These are phyloP conservation scores for Distichodus sexfasciatus DNA, from an alignment of 2,797 vertebrate genomes.

Conservation along the genomic window DNA sequence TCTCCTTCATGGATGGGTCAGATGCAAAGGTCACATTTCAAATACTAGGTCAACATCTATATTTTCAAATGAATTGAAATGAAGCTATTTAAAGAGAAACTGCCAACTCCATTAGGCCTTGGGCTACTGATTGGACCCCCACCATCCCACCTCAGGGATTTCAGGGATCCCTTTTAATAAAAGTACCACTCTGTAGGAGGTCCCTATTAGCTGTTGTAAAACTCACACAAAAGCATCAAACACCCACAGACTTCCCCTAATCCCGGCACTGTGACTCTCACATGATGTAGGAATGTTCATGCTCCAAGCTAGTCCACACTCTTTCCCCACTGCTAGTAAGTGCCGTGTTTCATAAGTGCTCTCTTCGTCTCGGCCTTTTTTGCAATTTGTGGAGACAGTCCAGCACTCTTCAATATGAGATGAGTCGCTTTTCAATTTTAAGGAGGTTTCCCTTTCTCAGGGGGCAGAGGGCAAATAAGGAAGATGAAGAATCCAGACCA, in stretches of 20 bases:
- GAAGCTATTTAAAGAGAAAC: too few species aligned
- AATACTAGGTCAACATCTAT: too few species aligned
- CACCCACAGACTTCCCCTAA: slow-evolving; percentile 27
- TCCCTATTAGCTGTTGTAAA: too few species aligned
- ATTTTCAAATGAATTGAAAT: too few species aligned
- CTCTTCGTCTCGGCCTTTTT: neutral
- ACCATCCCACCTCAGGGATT: too few species aligned
- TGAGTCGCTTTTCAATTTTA: slow-evolving; percentile 53
- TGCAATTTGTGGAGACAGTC: neutral
- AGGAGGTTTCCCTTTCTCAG: slow-evolving; percentile 56
- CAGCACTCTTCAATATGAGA: slow-evolving; percentile 47
- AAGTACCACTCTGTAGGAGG: too few species aligned
- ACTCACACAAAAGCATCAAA: neutral
- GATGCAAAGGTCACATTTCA: too few species aligned
- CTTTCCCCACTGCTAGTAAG: neutral
- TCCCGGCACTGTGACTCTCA: slow-evolving; percentile 54
- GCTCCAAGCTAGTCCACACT: neutral
- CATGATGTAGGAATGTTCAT: slow-evolving; percentile 46
- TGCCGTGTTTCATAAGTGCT: neutral
- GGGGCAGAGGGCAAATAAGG: slow-evolving; percentile 44
- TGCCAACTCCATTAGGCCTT: too few species aligned
- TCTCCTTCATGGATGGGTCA: too few species aligned
- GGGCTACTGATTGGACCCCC: too few species aligned
- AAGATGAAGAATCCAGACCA: slow-evolving; percentile 68
- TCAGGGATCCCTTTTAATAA: too few species aligned